A percentile compares a stretch with the other conserved stretches of the same genome.
phyloP scores from a whole-genome alignment of 2,888 invertebrate species.

The Esperia sulphurella region DNA sequence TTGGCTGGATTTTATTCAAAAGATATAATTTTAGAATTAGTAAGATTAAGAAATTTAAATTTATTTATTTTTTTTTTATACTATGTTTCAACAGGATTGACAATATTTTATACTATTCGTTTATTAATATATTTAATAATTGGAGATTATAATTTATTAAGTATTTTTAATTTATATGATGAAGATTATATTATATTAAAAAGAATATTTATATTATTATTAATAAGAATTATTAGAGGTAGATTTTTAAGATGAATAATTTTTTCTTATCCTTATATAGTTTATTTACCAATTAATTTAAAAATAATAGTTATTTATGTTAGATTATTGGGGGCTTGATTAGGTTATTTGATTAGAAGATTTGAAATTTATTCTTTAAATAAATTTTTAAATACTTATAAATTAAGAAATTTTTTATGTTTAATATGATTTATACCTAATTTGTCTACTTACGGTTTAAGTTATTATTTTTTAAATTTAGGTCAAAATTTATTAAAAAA shows the following conservation, averaged over 20 bases:
- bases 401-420: slow-evolving; percentile 46
- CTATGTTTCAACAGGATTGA: slow-evolving; percentile 79
- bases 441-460: slow-evolving; percentile 65
- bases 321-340: slow-evolving; percentile 52
- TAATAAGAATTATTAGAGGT: slow-evolving; percentile 75
- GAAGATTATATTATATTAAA: slow-evolving; percentile 69
- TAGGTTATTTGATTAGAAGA: slow-evolving; percentile 65
- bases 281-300: slow-evolving; percentile 73
- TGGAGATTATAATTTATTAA: slow-evolving; percentile 65
- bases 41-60: slow-evolving; percentile 74
- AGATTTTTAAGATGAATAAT: slow-evolving; percentile 76
- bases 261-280: slow-evolving; percentile 71
- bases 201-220: slow-evolving; percentile 67
- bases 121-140: slow-evolving; percentile 77
- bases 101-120: slow-evolving; percentile 78
- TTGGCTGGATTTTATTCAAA: slow-evolving; percentile 83
- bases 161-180: slow-evolving; percentile 70
- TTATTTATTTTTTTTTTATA: slow-evolving; percentile 73
- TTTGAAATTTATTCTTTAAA: slow-evolving; percentile 58
- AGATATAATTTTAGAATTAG: slow-evolving; percentile 80
- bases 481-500: slow-evolving; percentile 56
- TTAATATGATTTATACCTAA: slow-evolving; percentile 77
- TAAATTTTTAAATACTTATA: slow-evolving; percentile 56
- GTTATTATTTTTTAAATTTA: slow-evolving; percentile 61
- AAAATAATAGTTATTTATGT: slow-evolving; percentile 77